Percentiles rank a stretch among this genome's conserved stretches.
These are phyloP conservation scores for Chascanopsetta lugubris DNA, from an alignment of 2,113 vertebrate genomes.

Conservation along the genomic window DNA sequence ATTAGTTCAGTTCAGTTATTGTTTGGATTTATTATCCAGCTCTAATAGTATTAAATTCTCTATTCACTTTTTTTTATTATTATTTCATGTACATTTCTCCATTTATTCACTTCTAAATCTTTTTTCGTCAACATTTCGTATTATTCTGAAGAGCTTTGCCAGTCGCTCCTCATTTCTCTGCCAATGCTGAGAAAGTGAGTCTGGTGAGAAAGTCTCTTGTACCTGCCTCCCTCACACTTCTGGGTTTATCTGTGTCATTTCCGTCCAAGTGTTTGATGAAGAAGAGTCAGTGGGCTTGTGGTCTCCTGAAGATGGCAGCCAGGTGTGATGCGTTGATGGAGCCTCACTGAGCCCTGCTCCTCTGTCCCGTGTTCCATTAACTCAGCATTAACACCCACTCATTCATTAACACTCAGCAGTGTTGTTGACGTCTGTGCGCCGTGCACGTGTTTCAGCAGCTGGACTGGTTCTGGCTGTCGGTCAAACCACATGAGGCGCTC, in stretches of 20 bases:
- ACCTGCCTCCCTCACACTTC: not conserved
- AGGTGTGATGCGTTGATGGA: not conserved
- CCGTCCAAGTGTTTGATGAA: conserved; percentile 25
- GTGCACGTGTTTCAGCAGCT: conserved; percentile 56
- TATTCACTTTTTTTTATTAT: too few relatives aligned
- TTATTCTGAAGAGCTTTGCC: too few relatives aligned
- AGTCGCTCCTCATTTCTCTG: too few relatives aligned
- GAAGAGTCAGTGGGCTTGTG: conserved; percentile 3
- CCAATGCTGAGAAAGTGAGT: too few relatives aligned
- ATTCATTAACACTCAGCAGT: conserved; percentile 77
- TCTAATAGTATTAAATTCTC: too few relatives aligned
- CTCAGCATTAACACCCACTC: conserved; percentile 81
- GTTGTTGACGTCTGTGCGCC: conserved; percentile 59
- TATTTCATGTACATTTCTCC: too few relatives aligned
- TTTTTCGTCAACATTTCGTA: too few relatives aligned
- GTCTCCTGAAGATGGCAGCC: not conserved
- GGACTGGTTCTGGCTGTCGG: conserved; percentile 43
- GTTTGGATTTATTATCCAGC: too few relatives aligned
- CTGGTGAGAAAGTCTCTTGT: too few relatives aligned
- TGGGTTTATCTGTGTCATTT: conserved; percentile 9
- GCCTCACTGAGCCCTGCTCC: conserved; percentile 14
- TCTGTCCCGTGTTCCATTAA: conserved; percentile 76
- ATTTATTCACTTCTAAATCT: too few relatives aligned
- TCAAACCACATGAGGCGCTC: conserved; percentile 16
- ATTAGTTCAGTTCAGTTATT: too few relatives aligned